These are phyloP conservation scores for Drosophila eugracilis DNA, from an alignment of 1,140 invertebrate genomes.

Conservation along the genomic window DNA sequence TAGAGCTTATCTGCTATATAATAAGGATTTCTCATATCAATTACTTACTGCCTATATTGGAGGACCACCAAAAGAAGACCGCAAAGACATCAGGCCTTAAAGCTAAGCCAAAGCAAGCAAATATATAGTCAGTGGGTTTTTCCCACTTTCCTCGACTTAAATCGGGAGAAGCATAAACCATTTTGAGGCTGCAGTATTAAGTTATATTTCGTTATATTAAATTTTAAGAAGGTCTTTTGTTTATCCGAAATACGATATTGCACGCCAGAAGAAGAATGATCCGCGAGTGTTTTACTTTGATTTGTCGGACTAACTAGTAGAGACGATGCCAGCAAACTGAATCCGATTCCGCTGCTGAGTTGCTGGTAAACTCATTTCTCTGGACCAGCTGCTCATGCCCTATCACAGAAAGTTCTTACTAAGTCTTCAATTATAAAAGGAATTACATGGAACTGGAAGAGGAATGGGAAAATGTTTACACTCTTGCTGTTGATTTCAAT, in stretches of 20 bases:
- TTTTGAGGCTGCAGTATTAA: no score
- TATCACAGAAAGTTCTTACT: no score
- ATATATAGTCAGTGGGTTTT: slow-evolving; percentile 67
- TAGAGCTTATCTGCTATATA: slow-evolving; percentile 1
- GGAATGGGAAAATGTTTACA: not conserved
- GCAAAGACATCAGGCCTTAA: slow-evolving; percentile 68
- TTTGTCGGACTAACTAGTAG: slow-evolving; percentile 75
- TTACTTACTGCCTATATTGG: slow-evolving; percentile 70
- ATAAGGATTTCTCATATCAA: not conserved
- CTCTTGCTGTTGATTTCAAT: not conserved
- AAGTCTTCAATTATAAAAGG: no score
- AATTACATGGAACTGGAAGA: no score
- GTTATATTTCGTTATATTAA: not conserved
- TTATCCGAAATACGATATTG: not conserved
- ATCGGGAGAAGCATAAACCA: slow-evolving; percentile 50
- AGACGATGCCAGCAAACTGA: slow-evolving; percentile 67
- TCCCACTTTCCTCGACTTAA: slow-evolving; percentile 72
- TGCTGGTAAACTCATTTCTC: slow-evolving; percentile 10
- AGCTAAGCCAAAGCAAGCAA: slow-evolving; percentile 67
- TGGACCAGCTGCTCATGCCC: slow-evolving; percentile 16
- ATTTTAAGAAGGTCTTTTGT: not conserved
- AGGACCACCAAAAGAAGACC: slow-evolving; percentile 56
- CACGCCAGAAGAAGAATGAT: not conserved
- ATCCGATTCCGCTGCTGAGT: slow-evolving; percentile 30
- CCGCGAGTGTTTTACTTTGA: slow-evolving; percentile 52